Base-by-base conservation (phyloP, 2,888 invertebrate species). In the Sesia apiformis region DNA sequence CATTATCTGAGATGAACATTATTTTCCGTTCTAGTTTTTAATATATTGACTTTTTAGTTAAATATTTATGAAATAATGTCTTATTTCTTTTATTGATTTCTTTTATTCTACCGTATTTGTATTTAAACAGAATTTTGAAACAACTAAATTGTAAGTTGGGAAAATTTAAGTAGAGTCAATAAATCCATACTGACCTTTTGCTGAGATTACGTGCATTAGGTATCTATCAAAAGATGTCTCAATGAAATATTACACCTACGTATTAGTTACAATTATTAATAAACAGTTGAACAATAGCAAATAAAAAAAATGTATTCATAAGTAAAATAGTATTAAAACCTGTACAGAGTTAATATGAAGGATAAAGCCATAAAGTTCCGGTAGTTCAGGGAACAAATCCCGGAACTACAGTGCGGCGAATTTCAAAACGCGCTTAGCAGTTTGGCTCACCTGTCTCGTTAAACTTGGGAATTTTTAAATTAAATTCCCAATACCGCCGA, bases 391-490 rank as follows among this genome's bases (percentile, higher is more conserved):
- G 70, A 85, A 84, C 84, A 81, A 84, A 78, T 81, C 74, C 82
- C 81, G 63, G 82, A 88, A 89, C 88, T 88, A 76, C 74, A 74
- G 74, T 75, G 76, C 74, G 72, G 76, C 66, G 64, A 83, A 87
- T 84, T 87, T 89, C 88, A 88, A 88, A 89, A 86, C 87, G 79
- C 80, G 86, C 82, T 86, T 83, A 85, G 78, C 85, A 81, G 84
- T 85, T 82, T 72, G 66, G 75, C 74, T 85, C 84, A 88, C 88
- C 89, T 89, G 89, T 81, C 87, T 86, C 81, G 86, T 84, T 83
- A 78, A 74, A 85, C 84, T 87, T 86, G 65, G 86, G 86, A 88
- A 88, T 89, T 88, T 88, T 88, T 83, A 88, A 87, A 88, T 89
- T 87, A 88, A 88, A 88, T 88, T 89, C 82, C 80, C 78, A 75